phyloP scores from a whole-genome alignment of 2,113 vertebrate genomes.

The Etia nguti region DNA sequence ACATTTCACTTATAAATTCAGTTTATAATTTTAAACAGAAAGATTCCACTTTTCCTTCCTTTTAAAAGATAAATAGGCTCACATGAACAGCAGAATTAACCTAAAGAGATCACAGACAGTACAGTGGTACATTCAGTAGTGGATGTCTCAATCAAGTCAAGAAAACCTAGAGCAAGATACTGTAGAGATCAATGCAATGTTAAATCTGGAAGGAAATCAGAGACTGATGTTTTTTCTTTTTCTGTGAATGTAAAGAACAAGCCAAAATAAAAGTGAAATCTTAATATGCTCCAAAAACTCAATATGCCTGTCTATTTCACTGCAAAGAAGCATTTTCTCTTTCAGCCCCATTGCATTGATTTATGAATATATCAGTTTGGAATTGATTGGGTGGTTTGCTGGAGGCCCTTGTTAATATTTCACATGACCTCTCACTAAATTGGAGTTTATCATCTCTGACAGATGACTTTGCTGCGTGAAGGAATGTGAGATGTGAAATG shows the following conservation, averaged over 20 bases:
- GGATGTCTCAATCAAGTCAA: not conserved
- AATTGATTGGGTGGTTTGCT: constrained; percentile 55
- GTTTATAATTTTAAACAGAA: not conserved
- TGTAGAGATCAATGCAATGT: not conserved
- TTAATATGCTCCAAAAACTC: constrained; percentile 7
- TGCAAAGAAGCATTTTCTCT: constrained; percentile 16
- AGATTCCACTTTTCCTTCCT: not conserved
- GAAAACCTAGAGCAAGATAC: not conserved
- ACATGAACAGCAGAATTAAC: not conserved
- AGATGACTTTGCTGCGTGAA: constrained; percentile 21
- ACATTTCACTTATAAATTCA: not conserved
- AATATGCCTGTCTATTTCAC: constrained; percentile 20
- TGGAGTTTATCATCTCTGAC: constrained; percentile 58
- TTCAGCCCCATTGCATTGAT: constrained; percentile 31
- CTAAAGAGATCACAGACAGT: not conserved
- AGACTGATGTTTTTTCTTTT: not conserved
- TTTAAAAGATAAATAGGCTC: not conserved
- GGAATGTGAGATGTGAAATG: constrained; percentile 31
- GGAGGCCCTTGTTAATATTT: constrained; percentile 62
- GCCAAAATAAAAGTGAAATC: not conserved
- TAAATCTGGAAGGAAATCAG: not conserved
- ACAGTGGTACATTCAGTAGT: not conserved
- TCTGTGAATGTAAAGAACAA: not conserved
- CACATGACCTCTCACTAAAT: constrained; percentile 60
- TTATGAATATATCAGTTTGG: constrained; percentile 54